Conservation (phyloP, 2,888 invertebrate species). For the Stenoptilia bipunctidactyla region DNA sequence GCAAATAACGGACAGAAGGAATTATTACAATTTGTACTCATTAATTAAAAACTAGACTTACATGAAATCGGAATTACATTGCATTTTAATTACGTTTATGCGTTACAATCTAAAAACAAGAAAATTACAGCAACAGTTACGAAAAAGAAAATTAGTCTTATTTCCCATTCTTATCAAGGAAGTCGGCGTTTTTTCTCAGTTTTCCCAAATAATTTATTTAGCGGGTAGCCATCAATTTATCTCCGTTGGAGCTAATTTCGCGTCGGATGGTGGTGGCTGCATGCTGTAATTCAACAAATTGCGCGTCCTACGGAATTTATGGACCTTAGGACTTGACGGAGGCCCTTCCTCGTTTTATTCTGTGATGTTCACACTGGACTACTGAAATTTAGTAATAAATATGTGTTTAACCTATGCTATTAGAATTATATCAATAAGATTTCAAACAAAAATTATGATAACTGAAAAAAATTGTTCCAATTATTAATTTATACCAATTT, state of each 20-base stretch:
- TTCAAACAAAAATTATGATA: no score
- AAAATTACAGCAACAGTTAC: no score
- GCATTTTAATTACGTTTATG: no score
- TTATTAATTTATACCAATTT: no score
- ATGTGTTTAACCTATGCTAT: background rate
- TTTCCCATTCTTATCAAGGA: conserved; percentile 71
- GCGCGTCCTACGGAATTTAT: conserved; percentile 66
- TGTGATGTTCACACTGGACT: conserved; percentile 42
- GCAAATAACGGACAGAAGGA: no score
- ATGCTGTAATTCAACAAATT: conserved; percentile 72
- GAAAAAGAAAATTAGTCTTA: no score
- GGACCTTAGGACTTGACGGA: conserved; percentile 62
- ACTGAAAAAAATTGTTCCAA: no score
- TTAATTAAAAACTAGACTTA: no score
- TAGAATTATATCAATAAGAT: no score
- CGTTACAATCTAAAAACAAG: no score
- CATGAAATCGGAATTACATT: no score
- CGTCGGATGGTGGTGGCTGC: conserved; percentile 65
- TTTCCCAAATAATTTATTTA: conserved; percentile 72
- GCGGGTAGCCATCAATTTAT: conserved; percentile 67
- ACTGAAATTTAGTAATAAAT: background rate
- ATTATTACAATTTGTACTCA: no score
- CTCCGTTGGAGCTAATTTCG: conserved; percentile 70
- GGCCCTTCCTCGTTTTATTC: conserved; percentile 49
- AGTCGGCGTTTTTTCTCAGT: conserved; percentile 68